These are phyloP conservation scores for Sitta carolinensis DNA, from an alignment of 2,797 vertebrate species.

Conservation along the genomic window DNA sequence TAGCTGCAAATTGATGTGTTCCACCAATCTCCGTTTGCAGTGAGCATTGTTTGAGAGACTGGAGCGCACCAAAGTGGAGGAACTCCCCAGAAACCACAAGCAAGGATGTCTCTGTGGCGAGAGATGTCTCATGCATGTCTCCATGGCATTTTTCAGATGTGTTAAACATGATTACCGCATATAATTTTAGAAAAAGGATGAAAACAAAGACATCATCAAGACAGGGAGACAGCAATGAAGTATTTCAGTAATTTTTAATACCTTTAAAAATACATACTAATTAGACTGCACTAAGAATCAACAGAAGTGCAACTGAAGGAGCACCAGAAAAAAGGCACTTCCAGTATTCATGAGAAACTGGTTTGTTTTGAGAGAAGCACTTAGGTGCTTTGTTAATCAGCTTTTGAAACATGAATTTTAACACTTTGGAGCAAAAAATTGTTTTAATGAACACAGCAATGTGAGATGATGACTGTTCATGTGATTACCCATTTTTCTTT, in stretches of 20 bases:
- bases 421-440: background rate
- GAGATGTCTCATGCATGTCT: background rate
- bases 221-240: background rate
- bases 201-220: background rate
- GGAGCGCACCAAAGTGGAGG: background rate
- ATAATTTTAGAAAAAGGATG: background rate
- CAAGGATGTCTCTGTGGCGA: background rate
- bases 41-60: background rate
- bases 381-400: background rate
- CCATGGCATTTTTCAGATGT: background rate
- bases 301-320: background rate
- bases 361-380: background rate
- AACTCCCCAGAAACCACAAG: background rate
- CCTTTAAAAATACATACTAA: background rate
- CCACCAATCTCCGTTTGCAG: background rate
- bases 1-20: background rate
- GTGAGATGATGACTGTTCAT: background rate
- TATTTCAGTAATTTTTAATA: background rate
- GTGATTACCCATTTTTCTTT: background rate
- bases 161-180: background rate
- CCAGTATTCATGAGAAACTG: background rate
- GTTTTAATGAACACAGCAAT: background rate
- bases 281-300: background rate
- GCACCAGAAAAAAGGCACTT: background rate
- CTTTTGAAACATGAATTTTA: background rate